These are phyloP conservation scores for Poeciliopsis retropinna DNA, from an alignment of 2,113 vertebrate species.

Conservation along the genomic window DNA sequence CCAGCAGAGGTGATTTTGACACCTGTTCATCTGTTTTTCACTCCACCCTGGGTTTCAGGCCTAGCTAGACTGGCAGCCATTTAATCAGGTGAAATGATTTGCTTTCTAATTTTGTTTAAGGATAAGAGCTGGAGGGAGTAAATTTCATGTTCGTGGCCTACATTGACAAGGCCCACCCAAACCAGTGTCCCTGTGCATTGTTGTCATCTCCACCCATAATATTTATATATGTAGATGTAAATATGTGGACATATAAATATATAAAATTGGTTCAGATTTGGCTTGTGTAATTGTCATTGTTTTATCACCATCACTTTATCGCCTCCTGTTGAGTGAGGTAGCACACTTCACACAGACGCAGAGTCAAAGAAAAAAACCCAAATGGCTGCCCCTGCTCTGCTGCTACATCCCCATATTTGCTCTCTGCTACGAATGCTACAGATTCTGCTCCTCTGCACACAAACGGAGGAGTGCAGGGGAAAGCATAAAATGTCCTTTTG, in stretches of 20 bases:
- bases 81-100: slow-evolving; percentile 60
- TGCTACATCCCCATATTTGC: slow-evolving; percentile 40
- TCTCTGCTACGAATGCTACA: slow-evolving; percentile 45
- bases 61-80: slow-evolving; percentile 56
- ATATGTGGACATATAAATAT: not conserved
- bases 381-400: slow-evolving; percentile 58
- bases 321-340: slow-evolving; percentile 27
- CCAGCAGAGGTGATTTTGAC: slow-evolving; percentile 68
- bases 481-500: slow-evolving; percentile 60
- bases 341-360: slow-evolving; percentile 37
- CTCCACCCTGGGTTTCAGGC: slow-evolving; percentile 57
- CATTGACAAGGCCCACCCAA: slow-evolving; percentile 70
- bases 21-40: slow-evolving; percentile 72
- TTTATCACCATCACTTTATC: slow-evolving; percentile 5
- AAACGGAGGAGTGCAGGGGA: slow-evolving; percentile 34
- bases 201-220: slow-evolving; percentile 10
- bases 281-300: not conserved
- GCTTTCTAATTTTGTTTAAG: slow-evolving; percentile 19
- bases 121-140: slow-evolving; percentile 36
- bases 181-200: slow-evolving; percentile 38
- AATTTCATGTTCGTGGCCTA: slow-evolving; percentile 63
- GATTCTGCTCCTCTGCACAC: slow-evolving; percentile 41
- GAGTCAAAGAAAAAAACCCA: slow-evolving; percentile 22
- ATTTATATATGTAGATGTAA: not conserved
- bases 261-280: not conserved